Conservation (phyloP, 2,113 vertebrate species). For the Thalassoma bifasciatum region DNA sequence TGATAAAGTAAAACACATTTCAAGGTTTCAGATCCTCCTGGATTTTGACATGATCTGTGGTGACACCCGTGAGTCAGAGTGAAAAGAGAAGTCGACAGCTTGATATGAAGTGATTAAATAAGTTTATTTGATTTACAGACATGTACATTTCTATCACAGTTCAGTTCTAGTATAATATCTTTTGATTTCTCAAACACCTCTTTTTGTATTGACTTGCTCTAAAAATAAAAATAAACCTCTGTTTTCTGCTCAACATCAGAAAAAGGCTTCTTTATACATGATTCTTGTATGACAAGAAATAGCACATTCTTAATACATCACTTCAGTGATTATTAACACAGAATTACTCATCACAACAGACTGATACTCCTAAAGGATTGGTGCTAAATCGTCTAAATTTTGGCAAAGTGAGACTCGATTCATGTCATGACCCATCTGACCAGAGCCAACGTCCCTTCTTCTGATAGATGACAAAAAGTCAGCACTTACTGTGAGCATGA, state of each 20-base stretch:
- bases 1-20: not conserved
- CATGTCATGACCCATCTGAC: conserved; percentile 59
- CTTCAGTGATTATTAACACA: conserved; percentile 74
- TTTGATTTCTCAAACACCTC: conserved; percentile 59
- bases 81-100: not conserved
- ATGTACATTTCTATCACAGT: conserved; percentile 92
- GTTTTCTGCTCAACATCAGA: conserved; percentile 94
- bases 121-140: conserved; percentile 98
- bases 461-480: conserved; percentile 34
- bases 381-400: conserved; percentile 70
- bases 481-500: conserved; percentile 53
- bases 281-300: conserved; percentile 99
- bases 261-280: conserved; percentile 89
- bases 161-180: conserved; percentile 79
- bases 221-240: conserved; percentile 96
- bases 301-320: conserved; percentile 82
- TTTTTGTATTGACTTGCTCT: conserved; percentile 80
- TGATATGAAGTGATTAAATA: conserved; percentile 85
- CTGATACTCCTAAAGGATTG: conserved; percentile 49
- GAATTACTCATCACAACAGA: conserved; percentile 62
- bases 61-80: not conserved
- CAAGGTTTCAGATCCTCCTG: not conserved
- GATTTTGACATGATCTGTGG: not conserved
- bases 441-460: conserved; percentile 40
- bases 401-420: conserved; percentile 75